Evolutionary conservation across 2,888 invertebrate genomes (phyloP).

Genomic region (Spatulosminthurus flaviceps): DNA sequence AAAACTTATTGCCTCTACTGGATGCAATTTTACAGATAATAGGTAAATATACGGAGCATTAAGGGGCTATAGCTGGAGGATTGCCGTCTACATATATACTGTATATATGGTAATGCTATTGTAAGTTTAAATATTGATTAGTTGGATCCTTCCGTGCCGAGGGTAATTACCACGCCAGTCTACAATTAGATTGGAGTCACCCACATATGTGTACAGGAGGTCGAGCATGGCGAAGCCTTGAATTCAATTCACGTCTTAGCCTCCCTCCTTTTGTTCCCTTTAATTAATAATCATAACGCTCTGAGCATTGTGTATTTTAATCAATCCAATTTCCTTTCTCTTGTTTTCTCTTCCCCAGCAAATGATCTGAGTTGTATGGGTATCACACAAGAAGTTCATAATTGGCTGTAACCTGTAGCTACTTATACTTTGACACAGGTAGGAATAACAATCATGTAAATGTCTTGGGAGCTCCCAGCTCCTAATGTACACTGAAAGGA

Average conservation of each 20-base stretch:
- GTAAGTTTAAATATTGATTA: not conserved
- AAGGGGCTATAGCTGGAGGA: too few species aligned
- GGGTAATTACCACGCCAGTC: not conserved
- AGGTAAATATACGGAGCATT: too few species aligned
- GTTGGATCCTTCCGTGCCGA: not conserved
- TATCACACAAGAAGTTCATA: too few species aligned
- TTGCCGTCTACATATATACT: too few species aligned
- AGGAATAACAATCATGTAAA: too few species aligned
- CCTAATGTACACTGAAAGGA: too few species aligned
- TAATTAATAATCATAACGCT: constrained; percentile 18
- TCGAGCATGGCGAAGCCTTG: not conserved
- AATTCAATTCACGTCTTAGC: not conserved
- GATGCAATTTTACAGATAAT: too few species aligned
- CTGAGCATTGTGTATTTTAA: not conserved
- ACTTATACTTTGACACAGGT: too few species aligned
- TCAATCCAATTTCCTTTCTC: not conserved
- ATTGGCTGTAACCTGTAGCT: too few species aligned
- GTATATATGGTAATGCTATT: not conserved
- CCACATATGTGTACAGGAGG: not conserved
- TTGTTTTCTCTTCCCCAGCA: not conserved
- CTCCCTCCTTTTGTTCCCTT: not conserved
- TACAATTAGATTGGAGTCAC: not conserved
- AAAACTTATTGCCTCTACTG: too few species aligned
- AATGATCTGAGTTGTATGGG: not conserved
- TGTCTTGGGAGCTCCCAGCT: too few species aligned